A percentile compares a stretch with the other conserved stretches of the same genome.
These are phyloP conservation scores for Delichon dasypus DNA, from an alignment of 2,797 vertebrate genomes.

Conservation along the genomic window DNA sequence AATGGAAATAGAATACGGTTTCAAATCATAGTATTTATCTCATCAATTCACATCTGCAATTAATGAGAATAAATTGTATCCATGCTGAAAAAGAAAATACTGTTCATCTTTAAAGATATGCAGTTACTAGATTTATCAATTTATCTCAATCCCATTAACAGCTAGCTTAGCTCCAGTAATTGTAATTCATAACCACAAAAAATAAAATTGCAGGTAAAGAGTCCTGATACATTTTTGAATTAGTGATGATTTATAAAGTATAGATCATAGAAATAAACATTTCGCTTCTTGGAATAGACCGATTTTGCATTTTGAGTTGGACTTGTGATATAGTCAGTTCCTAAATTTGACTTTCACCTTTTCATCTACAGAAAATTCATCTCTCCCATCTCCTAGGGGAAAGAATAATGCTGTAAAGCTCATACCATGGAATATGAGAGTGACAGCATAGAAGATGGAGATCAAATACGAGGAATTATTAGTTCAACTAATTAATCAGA, in stretches of 20 bases:
- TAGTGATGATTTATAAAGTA: neutral
- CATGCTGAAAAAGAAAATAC: neutral
- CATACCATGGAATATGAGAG: neutral
- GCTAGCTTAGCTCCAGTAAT: neutral
- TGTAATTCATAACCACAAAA: neutral
- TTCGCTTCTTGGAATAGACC: neutral
- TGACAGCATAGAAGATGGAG: neutral
- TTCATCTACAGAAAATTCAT: neutral
- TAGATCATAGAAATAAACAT: neutral
- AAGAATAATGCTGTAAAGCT: neutral
- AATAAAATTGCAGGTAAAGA: neutral
- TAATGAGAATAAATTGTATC: neutral
- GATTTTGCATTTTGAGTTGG: neutral
- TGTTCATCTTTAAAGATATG: neutral
- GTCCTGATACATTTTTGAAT: neutral
- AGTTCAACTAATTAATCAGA: neutral
- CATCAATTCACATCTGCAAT: neutral
- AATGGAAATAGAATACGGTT: neutral
- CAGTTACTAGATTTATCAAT: neutral
- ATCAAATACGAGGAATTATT: neutral
- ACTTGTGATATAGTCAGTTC: neutral
- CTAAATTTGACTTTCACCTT: neutral
- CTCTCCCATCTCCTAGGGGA: neutral
- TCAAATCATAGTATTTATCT: neutral
- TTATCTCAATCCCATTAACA: neutral